Percentiles rank a stretch among this genome's conserved stretches.
These are phyloP conservation scores for Schizothorax lantsangensis DNA, from an alignment of 2,797 vertebrate species.

Conservation along the genomic window DNA sequence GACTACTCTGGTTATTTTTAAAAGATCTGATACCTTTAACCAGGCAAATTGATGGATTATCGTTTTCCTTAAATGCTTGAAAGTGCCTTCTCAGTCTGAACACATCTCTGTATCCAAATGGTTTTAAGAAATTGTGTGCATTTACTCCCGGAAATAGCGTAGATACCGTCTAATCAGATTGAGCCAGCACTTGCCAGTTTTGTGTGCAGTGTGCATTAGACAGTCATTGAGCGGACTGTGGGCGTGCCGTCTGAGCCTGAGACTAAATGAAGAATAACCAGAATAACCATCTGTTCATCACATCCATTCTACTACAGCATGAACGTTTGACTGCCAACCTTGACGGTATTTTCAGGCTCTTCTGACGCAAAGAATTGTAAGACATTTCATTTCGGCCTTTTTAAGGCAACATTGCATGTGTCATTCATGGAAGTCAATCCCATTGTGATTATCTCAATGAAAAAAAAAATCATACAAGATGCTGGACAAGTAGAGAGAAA, in stretches of 20 bases:
- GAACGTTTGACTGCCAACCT: slow-evolving; percentile 11
- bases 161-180: slow-evolving; percentile 11
- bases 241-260: not conserved
- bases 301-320: slow-evolving; percentile 10
- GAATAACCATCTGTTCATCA: slow-evolving; percentile 37
- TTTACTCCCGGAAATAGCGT: not conserved
- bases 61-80: not conserved
- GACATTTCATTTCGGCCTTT: not conserved
- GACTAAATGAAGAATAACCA: slow-evolving; percentile 30
- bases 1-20: not conserved
- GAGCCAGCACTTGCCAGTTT: slow-evolving; percentile 19
- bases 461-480: not conserved
- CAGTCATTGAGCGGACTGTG: slow-evolving; percentile 21
- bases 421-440: not conserved
- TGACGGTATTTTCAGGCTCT: slow-evolving; percentile 1
- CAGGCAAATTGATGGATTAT: not conserved
- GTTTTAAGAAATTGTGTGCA: not conserved
- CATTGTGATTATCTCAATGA: not conserved
- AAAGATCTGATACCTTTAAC: not conserved
- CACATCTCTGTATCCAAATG: not conserved
- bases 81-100: not conserved
- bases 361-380: slow-evolving; percentile 10
- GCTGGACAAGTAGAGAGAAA: not conserved
- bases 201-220: slow-evolving; percentile 12
- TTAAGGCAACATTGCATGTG: not conserved